Evolutionary conservation across 2,888 invertebrate genomes (phyloP), one percentile per base, ranked within the genome.

Genomic region (Taphrorychus bicolor): DNA sequence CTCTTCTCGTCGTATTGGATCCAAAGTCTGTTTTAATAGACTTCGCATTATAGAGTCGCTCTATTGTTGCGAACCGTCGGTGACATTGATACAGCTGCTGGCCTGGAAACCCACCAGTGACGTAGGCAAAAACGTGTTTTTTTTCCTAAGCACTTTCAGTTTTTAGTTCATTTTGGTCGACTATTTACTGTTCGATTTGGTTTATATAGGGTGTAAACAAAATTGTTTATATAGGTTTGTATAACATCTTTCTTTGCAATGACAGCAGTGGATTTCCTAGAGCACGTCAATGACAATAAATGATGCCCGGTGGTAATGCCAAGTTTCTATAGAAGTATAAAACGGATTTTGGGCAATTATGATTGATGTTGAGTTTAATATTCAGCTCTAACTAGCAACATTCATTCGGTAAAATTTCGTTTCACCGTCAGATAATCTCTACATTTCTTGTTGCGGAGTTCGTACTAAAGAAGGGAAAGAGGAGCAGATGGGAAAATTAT

Each of bases 1-100:
- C 81, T 80, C 80, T 80, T 79, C 78, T 76, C 75, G 78, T 76
- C 74, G 76, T 75, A 80, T 78, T 80, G 80, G 79, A 65, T 74
- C 77, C 77, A 75, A 76, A 80, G 79, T 81, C 80, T 79, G 79
- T 80, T 82, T 81, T 81, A 82, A 81, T 81, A 81, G 80, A 80
- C 78, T 79, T 78, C 77, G 79, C 79, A 79, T 79, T 76, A 72
- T 76, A 80, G 79, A 79, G 64, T 69, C 58, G 53, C 54, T 40
- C 53, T 61, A 57, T 65, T 69, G 78, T 79, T 76, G 22, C 11
- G 9, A n/a, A 57, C 41, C 73, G 74, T 76, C 77, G 77, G 78
- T 79, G 78, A 78, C 75, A 69, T 18, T 61, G 69, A 73, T 74
- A 73, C 81, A 82, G 81, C 81, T 81, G 81, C 79, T 78, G 74